A percentile compares a stretch with the other conserved stretches of the same genome.
Evolutionary conservation across 2,797 vertebrate species (phyloP).

Genomic region (Phataginus tetradactyla): DNA sequence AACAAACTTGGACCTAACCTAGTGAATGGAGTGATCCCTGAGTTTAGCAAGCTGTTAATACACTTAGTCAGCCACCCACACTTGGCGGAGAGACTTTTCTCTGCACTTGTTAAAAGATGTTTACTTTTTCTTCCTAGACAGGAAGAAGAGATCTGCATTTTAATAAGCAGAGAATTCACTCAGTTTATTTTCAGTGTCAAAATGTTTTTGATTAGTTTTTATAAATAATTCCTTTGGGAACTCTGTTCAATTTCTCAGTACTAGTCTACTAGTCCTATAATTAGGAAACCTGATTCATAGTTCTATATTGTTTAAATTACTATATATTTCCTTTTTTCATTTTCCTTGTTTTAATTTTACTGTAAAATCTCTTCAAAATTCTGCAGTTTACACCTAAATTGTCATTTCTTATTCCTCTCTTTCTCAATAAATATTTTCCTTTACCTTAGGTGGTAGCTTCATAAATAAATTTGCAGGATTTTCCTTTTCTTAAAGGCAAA

Average conservation of each 20-base stretch:
- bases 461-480: conserved; percentile 58
- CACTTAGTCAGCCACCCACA: not conserved
- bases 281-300: conserved; percentile 37
- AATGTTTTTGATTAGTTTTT: not conserved
- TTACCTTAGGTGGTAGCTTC: conserved; percentile 53
- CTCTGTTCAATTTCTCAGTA: conserved; percentile 1
- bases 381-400: not conserved
- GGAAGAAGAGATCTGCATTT: conserved; percentile 27
- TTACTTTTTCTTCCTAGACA: conserved; percentile 9
- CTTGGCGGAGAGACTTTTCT: not conserved
- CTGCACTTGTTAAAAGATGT: not conserved
- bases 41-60: conserved; percentile 6
- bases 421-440: conserved; percentile 49
- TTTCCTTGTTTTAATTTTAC: conserved; percentile 45
- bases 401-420: conserved; percentile 38
- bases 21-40: not conserved
- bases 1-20: not conserved
- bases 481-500: conserved; percentile 75
- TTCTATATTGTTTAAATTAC: conserved; percentile 12
- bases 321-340: conserved; percentile 7
- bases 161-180: conserved; percentile 1
- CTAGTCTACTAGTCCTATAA: not conserved
- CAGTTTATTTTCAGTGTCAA: conserved; percentile 25
- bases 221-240: not conserved
- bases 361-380: conserved; percentile 22